phyloP scores from a whole-genome alignment of 2,888 invertebrate species.

The Uloborus plumipes region DNA sequence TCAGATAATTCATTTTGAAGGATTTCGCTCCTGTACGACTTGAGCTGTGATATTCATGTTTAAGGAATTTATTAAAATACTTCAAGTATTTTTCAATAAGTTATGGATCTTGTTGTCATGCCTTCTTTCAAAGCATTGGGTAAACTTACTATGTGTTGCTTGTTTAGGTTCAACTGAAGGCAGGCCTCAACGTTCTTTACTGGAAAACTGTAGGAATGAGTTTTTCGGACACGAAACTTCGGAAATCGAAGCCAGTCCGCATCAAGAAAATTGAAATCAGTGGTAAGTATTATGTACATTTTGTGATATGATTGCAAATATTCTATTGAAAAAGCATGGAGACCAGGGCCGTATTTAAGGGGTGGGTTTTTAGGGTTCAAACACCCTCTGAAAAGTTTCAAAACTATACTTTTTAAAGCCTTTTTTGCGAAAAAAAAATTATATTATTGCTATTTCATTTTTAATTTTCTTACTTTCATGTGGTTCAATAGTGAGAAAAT shows the following conservation, averaged over 20 bases:
- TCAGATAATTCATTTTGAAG: too few relatives aligned
- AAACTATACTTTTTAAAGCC: too few relatives aligned
- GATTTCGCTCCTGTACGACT: not conserved
- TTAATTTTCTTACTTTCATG: too few relatives aligned
- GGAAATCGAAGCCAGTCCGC: conserved; percentile 71
- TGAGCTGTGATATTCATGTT: not conserved
- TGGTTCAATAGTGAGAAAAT: too few relatives aligned
- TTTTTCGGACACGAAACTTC: conserved; percentile 67
- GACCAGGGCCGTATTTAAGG: too few relatives aligned
- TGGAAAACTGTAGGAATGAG: conserved; percentile 74
- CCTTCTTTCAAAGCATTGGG: not conserved
- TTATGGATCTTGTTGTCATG: too few relatives aligned
- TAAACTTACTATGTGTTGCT: not conserved
- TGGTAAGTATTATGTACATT: conserved; percentile 19
- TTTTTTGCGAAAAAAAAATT: too few relatives aligned
- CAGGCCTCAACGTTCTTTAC: conserved; percentile 74
- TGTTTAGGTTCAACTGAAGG: conserved; percentile 71
- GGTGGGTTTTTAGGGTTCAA: too few relatives aligned
- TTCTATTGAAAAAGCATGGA: too few relatives aligned
- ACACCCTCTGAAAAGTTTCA: too few relatives aligned
- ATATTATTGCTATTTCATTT: too few relatives aligned
- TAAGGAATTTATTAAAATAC: not conserved
- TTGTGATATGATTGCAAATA: not conserved
- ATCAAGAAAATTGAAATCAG: conserved; percentile 72
- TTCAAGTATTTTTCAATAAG: too few relatives aligned